These are phyloP conservation scores for Microctonus brassicae DNA, from an alignment of 2,888 invertebrate species.

Conservation along the genomic window DNA sequence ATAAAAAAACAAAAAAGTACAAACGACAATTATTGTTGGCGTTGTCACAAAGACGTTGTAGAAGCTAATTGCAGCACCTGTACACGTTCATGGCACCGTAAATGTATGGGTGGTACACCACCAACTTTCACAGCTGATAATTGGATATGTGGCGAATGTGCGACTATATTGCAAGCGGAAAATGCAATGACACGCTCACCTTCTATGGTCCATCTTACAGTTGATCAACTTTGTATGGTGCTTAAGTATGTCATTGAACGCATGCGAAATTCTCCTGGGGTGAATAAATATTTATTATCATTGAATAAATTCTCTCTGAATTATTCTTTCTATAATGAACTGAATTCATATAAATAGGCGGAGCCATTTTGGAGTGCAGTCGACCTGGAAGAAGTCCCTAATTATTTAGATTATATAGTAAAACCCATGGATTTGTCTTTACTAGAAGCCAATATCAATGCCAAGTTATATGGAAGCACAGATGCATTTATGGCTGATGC, in stretches of 20 bases:
- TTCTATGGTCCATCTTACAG: slow-evolving; percentile 79
- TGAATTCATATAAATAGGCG: slow-evolving; percentile 71
- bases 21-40: slow-evolving; percentile 83
- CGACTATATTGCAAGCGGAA: slow-evolving; percentile 79
- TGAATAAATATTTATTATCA: slow-evolving; percentile 70
- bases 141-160: slow-evolving; percentile 93
- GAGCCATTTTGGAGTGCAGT: slow-evolving; percentile 86
- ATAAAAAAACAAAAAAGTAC: slow-evolving; percentile 55
- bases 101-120: slow-evolving; percentile 76
- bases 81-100: slow-evolving; percentile 86
- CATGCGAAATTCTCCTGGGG: slow-evolving; percentile 86
- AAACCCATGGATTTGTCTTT: slow-evolving; percentile 88
- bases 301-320: slow-evolving; percentile 6
- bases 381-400: slow-evolving; percentile 78
- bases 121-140: slow-evolving; percentile 71
- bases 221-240: slow-evolving; percentile 83
- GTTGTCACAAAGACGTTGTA: slow-evolving; percentile 83
- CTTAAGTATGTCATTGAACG: slow-evolving; percentile 84
- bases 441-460: slow-evolving; percentile 82
- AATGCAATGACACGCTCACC: slow-evolving; percentile 79
- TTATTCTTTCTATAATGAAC: not conserved
- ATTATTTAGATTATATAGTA: slow-evolving; percentile 85
- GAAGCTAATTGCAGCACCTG: slow-evolving; percentile 83
- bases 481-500: slow-evolving; percentile 91
- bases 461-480: slow-evolving; percentile 85